Evolutionary conservation across 2,888 invertebrate species (phyloP), one percentile per base, ranked within the genome.

Genomic region (Thera britannica): DNA sequence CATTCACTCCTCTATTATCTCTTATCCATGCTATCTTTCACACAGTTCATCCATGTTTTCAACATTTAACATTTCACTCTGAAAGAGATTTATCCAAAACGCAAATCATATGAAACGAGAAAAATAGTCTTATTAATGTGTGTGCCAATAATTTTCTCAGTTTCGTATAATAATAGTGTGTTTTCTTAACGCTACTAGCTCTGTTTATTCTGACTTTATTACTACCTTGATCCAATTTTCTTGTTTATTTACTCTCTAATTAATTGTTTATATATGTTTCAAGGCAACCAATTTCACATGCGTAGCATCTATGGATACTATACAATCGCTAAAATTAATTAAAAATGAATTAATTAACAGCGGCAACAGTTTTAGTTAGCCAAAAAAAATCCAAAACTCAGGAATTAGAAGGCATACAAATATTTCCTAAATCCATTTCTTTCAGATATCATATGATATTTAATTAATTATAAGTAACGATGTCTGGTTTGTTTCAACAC

Each of bases 151-250:
- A n/a, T 23, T 52, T 34, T 52, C 34, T 3, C 34, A 8, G 34
- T 23, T 2, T 51, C 7, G 51, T 51, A 23, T 51, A 12, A 23
- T 12, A 23, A 23, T 23, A 6, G 23, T 6, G 3, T 12, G 6
- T 7, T 52, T 12, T 51, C 12, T 69, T 70, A 56, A 66, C 56
- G 65, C 36, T 62, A 44, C 46, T 41, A 23, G 59, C 62, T 67
- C 66, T 72, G 69, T 75, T 70, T 69, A 66, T 70, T 60, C 36
- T 67, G 57, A 57, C 52, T 63, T 52, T 70, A 70, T 67, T 58
- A 56, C 61, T 62, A 65, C 75, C 75, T 75, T 72, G 72, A 41
- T 67, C 72, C 69, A 58, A 68, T 69, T 75, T 67, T 54, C 9
- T 35, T 12, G 55, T 71, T 68, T 57, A 61, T 67, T 51, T 34